phyloP scores from a whole-genome alignment of 2,888 invertebrate genomes.

The Oligia strigilis region DNA sequence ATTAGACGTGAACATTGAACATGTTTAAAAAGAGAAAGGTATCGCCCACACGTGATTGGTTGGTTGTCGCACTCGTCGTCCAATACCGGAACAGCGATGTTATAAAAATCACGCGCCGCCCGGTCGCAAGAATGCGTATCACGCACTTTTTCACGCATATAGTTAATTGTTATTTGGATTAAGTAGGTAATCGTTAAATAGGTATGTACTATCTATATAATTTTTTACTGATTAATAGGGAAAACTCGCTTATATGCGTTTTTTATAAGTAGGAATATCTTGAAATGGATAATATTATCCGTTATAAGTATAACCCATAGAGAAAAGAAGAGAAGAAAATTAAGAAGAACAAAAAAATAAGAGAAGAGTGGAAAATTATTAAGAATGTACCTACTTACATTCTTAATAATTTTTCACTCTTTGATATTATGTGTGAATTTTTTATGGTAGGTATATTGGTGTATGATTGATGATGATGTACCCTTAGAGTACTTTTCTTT shows the following conservation, averaged over 20 bases:
- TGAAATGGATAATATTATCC: neutral
- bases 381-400: too few relatives aligned
- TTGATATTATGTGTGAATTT: neutral
- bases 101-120: constrained; percentile 6
- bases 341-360: too few relatives aligned
- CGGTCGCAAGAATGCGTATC: constrained; percentile 6
- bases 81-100: constrained; percentile 1
- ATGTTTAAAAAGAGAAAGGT: constrained; percentile 61
- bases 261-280: neutral
- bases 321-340: too few relatives aligned
- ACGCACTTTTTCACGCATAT: neutral
- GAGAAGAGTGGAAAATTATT: too few relatives aligned
- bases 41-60: constrained; percentile 10
- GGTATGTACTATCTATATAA: neutral
- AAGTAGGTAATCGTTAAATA: neutral
- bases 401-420: neutral
- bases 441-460: too few relatives aligned
- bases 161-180: neutral
- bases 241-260: neutral
- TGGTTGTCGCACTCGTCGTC: constrained; percentile 12
- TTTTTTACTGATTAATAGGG: too few relatives aligned
- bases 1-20: neutral
- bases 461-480: too few relatives aligned
- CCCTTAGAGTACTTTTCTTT: too few relatives aligned
- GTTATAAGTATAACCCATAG: too few relatives aligned